Percentiles rank a stretch among this genome's conserved stretches.
phyloP scores from a whole-genome alignment of 2,888 invertebrate genomes.

The Protonemura montana region DNA sequence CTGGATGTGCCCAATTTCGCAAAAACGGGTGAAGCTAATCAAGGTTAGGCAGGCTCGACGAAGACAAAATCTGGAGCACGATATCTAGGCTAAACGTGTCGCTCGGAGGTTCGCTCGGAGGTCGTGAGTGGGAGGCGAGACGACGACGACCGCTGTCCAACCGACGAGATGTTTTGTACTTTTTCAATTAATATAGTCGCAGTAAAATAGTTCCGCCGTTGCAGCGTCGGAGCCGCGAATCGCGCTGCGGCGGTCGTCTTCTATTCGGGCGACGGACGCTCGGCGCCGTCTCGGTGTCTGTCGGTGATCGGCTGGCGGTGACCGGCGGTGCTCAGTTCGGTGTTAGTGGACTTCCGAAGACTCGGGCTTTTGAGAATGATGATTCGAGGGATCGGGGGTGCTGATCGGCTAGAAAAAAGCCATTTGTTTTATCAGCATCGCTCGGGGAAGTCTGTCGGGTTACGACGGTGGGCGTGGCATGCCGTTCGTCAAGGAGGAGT shows the following conservation, averaged over 20 bases:
- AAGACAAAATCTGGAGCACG: not conserved
- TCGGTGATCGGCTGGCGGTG: conserved; percentile 9
- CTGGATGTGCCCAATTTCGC: not conserved
- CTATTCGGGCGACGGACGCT: not conserved
- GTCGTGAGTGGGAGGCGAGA: not conserved
- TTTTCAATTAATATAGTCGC: not conserved
- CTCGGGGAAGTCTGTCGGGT: not conserved
- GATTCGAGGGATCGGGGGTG: conserved; percentile 84
- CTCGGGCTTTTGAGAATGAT: conserved; percentile 80
- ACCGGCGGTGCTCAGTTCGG: conserved; percentile 30
- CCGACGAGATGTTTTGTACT: not conserved
- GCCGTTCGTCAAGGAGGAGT: too few species aligned
- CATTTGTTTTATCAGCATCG: conserved; percentile 15
- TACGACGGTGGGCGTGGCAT: too few species aligned
- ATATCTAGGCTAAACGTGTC: too few species aligned
- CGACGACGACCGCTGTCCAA: not conserved
- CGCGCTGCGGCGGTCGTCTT: not conserved
- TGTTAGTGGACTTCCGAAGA: conserved; percentile 83
- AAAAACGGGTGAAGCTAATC: not conserved
- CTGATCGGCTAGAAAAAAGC: conserved; percentile 74
- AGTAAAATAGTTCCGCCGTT: not conserved
- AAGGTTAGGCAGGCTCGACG: not conserved
- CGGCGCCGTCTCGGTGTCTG: not conserved
- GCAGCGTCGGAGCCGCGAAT: too few species aligned
- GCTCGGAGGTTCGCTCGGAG: not conserved